Base-by-base conservation (phyloP, 2,113 vertebrate genomes). In the Macrotis lagotis region DNA sequence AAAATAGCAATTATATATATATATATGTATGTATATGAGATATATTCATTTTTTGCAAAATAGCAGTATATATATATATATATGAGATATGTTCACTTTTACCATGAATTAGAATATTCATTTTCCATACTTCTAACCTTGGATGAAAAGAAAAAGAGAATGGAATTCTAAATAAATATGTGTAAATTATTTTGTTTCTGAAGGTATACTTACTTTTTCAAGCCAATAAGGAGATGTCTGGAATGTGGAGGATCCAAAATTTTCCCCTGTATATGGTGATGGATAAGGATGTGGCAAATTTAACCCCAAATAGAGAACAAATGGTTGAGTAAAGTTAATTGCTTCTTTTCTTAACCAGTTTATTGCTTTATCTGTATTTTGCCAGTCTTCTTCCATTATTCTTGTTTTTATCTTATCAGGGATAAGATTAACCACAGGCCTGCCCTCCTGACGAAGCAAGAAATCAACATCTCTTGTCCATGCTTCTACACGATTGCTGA, bases 401-500 rank as follows among this genome's bases (percentile, higher is more conserved):
- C 99, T 99, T n/a, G 98, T 90, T 90, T 98, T 99, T 26, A 98
- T 98, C 92, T 95, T 98, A 48, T 99, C 98, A 19, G 99, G 99
- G 91, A 98, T 98, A n/a, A 99, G 99, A 16, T 99, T 98, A 10
- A 98, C 98, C 96, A 98, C 97, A 0, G 99, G 99, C 74, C 99
- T 98, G 48, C 99, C 99, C 97, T 99, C 99, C 97, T 99, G 99
- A 44, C 98, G 98, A 94, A 99, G 98, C 94, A 99, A 98, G 95
- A 99, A 99, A 44, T 97, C 97, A 94, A 99, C 99, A 90, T 99
- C 99, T 96, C 99, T 98, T 59, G 99, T 99, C 99, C 99, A 99
- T 31, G 99, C 99, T 98, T 99, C 99, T 89, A 99, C 99, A 14
- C 99, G 99, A 96, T 99, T 99, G 97, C 99, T 99, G 98, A 93